Base-by-base conservation (phyloP, 2,113 vertebrate species). In the Brachirus orientalis region DNA sequence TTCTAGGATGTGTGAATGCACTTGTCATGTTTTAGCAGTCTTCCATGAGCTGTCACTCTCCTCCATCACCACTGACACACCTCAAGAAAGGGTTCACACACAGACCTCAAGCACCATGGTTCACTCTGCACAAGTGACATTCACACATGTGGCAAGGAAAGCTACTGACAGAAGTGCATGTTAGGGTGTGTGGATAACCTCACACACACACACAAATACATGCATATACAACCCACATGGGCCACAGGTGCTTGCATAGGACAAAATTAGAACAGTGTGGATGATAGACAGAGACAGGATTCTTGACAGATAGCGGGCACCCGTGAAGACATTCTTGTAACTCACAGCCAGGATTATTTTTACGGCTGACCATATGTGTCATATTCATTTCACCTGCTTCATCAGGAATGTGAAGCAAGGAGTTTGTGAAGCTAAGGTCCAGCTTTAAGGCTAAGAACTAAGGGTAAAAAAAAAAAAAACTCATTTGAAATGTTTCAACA, bases 1-100 rank as follows among this genome's bases (percentile, higher is more conserved):
- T 38, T 44, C 41, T 13, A 57, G 65, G 47, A 77, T 9, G 56
- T 77, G 80, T 59, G 59, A 90, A 88, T 90, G 83, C 87, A 88
- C 61, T 80, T 85, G 69, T 87, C 85, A 55, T 90, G 87, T 88
- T 83, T 48, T 33, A 53, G 12, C 61, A 48, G 36, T 43, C 68
- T 82, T 57, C 44, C 18, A 53, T 60, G 76, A 70, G 20, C 66
- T 88, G 78, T 70, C 77, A 53, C 58, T 80, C 57, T 33, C 45
- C 17, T 64, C 19, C 55, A 47, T 20, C 45, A 5, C 40, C 48
- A 19, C 69, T 57, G 66, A 64, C 45, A 61, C 51, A 64, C 50
- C 54, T 69, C 46, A 43, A 43, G 5, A 20, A 44, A 47, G 52
- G 63, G 43, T 36, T 70, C 65, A 50, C 4, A 19, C 65, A 69